Evolutionary conservation across 2,797 vertebrate species (phyloP), one percentile per base, ranked within the genome.

Genomic region (Periparus ater): DNA sequence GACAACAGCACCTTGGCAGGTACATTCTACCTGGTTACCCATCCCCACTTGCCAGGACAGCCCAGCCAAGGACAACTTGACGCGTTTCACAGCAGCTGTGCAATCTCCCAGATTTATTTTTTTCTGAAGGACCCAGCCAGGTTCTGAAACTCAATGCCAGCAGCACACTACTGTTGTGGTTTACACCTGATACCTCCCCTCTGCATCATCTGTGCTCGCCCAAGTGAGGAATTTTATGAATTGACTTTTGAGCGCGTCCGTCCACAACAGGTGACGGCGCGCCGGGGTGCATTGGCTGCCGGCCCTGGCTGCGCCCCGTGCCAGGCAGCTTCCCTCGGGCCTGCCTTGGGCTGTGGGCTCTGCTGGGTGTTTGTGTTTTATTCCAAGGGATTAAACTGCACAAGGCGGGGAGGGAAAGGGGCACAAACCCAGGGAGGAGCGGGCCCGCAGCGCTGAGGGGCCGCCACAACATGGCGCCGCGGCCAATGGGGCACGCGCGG

Each of bases 141-240:
- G 20, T 92, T 75, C 89, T 55, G 75, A 94, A 89, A 82, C 60
- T 85, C 77, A 32, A 7, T 0, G 4, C 32, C 7, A 76, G 22
- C 62, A 62, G 25, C 2, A 4, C 36, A 58, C 20, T 20, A 2
- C 42, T 60, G 62, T 21, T 76, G 67, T 60, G 70, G 83, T 76
- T 94, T 76, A 61, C 54, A 88, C 82, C 85, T 50, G 58, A 47
- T 75, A 71, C 60, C 60, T 73, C 77, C 76, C 61, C 32, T 53
- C 83, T 27, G 53, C 45, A 90, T 93, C 89, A 90, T 72, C 93
- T 85, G 79, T 25, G 67, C 71, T 90, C 36, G 53, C 45, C 91
- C 93, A 53, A 32, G 66, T 78, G 89, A 72, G 44, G 45, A 80
- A 57, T 68, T 95, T 90, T 72, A 90, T 85, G 93, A 93, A 90